Evolutionary conservation across 64 coral and sea anemone species (phyloP), one percentile per base, ranked within the genome.

Genomic region (Pocillopora damicornis): DNA sequence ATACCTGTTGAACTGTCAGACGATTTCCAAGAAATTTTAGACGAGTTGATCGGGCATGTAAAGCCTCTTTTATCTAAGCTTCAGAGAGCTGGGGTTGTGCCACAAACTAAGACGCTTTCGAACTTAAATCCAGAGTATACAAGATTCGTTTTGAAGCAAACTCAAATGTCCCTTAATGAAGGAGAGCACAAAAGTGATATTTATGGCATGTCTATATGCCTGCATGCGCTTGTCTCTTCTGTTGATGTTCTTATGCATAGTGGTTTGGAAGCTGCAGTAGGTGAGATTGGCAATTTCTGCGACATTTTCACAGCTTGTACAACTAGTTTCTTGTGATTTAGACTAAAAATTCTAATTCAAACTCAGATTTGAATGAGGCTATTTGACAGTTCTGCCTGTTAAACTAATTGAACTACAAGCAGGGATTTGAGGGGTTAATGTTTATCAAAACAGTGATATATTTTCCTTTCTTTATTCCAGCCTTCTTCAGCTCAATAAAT

Each of bases 61-160:
- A 80, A 93, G 88, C 94, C 91, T 17, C 86, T 93, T 13, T 42
- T 93, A 57, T 77, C 66, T 15, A 82, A 88, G 35, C 78, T 97
- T 23, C 92, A 97, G 82, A 78, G 90, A 18, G 60, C 79, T 58
- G 60, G 73, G 1, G 62, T 90, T 9, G 77, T 97, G 59, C 81
- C 75, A 16, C 73, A 37, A 18, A 20, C 74, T 16, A 58, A 89
- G 37, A 79, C 74, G 14, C 20, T 97, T 9, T 66, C 67, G 11
- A 76, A 74, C 16, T 73, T 97, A 45, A 76, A 83, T 35, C 82
- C 91, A 83, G 94, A 97, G 61, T 93, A 93, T 75, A 93, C 91
- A 73, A 81, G 83, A 75, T 97, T 97, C 34, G 22, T 93, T 58
- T 69, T 93, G 13, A 97, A 97, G 79, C 94, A 97, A 74, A 51